phyloP scores from a whole-genome alignment of 1,140 invertebrate genomes.

The Drosophila eugracilis region DNA sequence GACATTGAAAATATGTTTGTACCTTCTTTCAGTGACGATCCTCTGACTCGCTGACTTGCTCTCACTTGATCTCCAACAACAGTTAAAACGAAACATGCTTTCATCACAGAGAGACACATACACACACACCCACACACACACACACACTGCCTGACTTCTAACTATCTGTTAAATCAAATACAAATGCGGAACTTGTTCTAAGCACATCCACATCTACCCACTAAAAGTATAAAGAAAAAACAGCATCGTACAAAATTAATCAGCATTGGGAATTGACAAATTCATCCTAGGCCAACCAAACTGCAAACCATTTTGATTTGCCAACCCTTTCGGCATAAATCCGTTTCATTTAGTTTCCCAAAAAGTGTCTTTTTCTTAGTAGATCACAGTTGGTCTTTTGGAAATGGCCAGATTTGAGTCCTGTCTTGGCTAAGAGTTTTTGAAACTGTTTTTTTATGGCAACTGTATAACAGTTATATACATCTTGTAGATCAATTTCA shows the following conservation, averaged over 20 bases:
- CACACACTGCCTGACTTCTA: slow-evolving; percentile 55
- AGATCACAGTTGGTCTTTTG: background rate
- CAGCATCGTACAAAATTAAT: slow-evolving; percentile 24
- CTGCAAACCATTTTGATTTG: slow-evolving; percentile 9
- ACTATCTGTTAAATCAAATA: slow-evolving; percentile 37
- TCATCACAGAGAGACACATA: too few species aligned
- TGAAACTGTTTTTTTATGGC: background rate
- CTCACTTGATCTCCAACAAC: slow-evolving; percentile 22
- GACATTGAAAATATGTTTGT: slow-evolving; percentile 34
- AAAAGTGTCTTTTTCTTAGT: background rate
- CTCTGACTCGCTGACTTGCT: slow-evolving; percentile 48
- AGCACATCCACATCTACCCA: slow-evolving; percentile 31
- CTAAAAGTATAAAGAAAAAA: slow-evolving; percentile 5
- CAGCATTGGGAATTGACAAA: slow-evolving; percentile 20
- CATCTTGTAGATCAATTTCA: too few species aligned
- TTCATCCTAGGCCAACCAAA: slow-evolving; percentile 20
- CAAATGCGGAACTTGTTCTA: slow-evolving; percentile 43
- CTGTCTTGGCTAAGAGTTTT: background rate
- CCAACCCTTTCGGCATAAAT: slow-evolving; percentile 1
- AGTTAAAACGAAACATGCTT: slow-evolving; percentile 40
- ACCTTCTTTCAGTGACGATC: slow-evolving; percentile 20
- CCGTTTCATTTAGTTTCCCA: background rate
- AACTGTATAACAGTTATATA: background rate
- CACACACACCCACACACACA: too few species aligned
- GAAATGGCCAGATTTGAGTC: background rate